Evolutionary conservation across 2,888 invertebrate genomes (phyloP).

Genomic region (Trileptium ribeirensis): DNA sequence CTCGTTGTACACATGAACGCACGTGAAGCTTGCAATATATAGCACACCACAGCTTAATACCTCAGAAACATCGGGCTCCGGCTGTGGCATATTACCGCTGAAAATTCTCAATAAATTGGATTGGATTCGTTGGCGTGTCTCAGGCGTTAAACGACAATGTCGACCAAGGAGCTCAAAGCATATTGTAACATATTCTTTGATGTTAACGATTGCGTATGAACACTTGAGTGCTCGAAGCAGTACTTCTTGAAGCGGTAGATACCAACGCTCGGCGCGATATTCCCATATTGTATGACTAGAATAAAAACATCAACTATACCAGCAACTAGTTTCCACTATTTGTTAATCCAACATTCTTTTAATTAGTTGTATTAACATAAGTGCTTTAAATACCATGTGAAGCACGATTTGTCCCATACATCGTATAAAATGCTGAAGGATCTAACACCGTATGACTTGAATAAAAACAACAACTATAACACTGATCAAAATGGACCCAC

Average conservation of each 20-base stretch:
- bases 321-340: neutral
- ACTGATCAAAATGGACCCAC: too few species aligned
- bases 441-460: too few species aligned
- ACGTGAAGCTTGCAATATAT: too few species aligned
- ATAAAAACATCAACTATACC: neutral
- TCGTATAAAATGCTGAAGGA: too few species aligned
- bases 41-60: too few species aligned
- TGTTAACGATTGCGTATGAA: slow-evolving; percentile 18
- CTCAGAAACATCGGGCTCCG: neutral
- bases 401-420: too few species aligned
- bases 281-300: slow-evolving; percentile 26
- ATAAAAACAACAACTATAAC: too few species aligned
- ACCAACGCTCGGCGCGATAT: slow-evolving; percentile 26
- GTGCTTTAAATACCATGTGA: too few species aligned
- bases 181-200: slow-evolving; percentile 27
- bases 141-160: neutral
- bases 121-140: slow-evolving; percentile 10
- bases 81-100: slow-evolving; percentile 12
- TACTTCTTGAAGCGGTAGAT: neutral
- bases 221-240: slow-evolving; percentile 14
- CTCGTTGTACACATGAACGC: too few species aligned
- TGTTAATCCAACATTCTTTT: too few species aligned
- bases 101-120: slow-evolving; percentile 15
- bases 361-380: too few species aligned
- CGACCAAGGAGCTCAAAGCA: slow-evolving; percentile 17